Evolutionary conservation across 2,797 vertebrate genomes (phyloP).

Genomic region (Syngnathus rostellatus): DNA sequence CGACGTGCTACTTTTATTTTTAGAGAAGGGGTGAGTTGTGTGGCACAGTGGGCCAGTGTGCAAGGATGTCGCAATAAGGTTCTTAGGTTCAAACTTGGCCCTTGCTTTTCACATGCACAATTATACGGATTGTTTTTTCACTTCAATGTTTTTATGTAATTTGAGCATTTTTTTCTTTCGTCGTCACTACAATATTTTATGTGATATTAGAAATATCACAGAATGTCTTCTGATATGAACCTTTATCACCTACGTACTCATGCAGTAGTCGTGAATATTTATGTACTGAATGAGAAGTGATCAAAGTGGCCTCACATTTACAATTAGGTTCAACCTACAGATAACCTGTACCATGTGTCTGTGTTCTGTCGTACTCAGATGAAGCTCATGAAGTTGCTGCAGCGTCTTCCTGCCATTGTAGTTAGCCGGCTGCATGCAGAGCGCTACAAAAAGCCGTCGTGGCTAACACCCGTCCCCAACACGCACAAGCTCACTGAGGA

Average conservation of each 20-base stretch:
- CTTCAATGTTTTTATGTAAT: too few relatives aligned
- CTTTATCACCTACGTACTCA: too few relatives aligned
- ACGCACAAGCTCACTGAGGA: constrained; percentile 91
- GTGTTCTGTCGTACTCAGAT: constrained; percentile 66
- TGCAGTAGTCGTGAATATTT: too few relatives aligned
- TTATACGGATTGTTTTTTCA: too few relatives aligned
- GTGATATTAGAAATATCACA: too few relatives aligned
- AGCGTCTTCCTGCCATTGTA: constrained; percentile 82
- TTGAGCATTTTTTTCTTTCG: too few relatives aligned
- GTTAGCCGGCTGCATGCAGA: constrained; percentile 90
- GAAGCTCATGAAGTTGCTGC: constrained; percentile 96
- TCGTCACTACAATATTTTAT: too few relatives aligned
- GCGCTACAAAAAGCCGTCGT: constrained; percentile 83
- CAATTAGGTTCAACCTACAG: not conserved
- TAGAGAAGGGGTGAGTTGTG: constrained; percentile 20
- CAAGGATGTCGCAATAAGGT: not conserved
- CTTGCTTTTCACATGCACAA: too few relatives aligned
- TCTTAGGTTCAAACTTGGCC: not conserved
- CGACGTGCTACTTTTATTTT: constrained; percentile 40
- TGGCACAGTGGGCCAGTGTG: not conserved
- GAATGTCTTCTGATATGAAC: too few relatives aligned
- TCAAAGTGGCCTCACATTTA: not conserved
- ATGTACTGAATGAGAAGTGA: not conserved
- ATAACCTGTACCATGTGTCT: constrained; percentile 23
- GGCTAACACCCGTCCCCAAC: constrained; percentile 88